A percentile compares a stretch with the other conserved stretches of the same genome.
Conservation (phyloP, 2,888 invertebrate species). For the Pantelozetes paolii region DNA sequence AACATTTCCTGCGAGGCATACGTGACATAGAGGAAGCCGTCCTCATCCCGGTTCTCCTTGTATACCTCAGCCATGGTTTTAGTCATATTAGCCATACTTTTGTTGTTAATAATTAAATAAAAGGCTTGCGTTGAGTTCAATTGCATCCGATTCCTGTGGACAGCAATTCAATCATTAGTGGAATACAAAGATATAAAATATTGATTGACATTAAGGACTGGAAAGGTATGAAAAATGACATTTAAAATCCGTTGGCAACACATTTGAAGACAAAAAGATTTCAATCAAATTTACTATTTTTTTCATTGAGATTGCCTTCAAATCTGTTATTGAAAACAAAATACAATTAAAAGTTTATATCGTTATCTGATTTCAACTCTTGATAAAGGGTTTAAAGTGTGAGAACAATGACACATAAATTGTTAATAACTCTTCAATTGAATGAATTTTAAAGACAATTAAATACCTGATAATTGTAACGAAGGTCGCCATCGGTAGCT, state of each 20-base stretch:
- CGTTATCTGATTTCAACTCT: constrained; percentile 4
- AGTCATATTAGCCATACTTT: constrained; percentile 73
- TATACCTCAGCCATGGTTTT: constrained; percentile 76
- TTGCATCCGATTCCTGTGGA: constrained; percentile 45
- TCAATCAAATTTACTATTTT: neutral
- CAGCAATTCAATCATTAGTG: too few species aligned
- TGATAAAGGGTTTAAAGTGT: neutral
- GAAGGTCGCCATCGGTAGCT: constrained; percentile 82
- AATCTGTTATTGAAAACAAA: neutral
- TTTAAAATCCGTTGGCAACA: constrained; percentile 18
- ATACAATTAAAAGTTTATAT: neutral
- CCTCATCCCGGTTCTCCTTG: constrained; percentile 68
- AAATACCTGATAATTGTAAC: constrained; percentile 75
- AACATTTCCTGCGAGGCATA: constrained; percentile 88
- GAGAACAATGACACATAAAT: constrained; percentile 17
- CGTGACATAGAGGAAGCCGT: constrained; percentile 81
- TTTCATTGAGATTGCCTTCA: neutral
- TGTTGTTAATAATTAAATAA: constrained; percentile 75
- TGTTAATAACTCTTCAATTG: too few species aligned
- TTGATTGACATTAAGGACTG: too few species aligned
- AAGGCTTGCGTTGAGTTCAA: constrained; percentile 58
- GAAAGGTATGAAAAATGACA: too few species aligned
- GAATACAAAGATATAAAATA: too few species aligned
- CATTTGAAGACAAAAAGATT: neutral
- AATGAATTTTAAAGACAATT: too few species aligned